Base-by-base conservation (phyloP, 2,797 vertebrate species). In the Clarias pachynema region DNA sequence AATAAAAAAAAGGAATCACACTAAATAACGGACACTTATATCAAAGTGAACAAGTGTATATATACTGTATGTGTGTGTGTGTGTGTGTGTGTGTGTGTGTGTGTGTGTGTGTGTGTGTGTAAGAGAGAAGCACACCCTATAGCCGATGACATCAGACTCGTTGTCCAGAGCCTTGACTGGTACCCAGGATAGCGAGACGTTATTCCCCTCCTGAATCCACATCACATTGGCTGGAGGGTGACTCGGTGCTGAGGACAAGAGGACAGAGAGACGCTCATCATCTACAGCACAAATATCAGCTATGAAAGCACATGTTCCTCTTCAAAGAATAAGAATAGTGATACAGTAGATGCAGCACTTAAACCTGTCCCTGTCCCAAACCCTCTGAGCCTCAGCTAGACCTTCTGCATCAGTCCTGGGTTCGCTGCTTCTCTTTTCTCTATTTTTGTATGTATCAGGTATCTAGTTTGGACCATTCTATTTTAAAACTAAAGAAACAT, bases 61-160 rank as follows among this genome's bases (percentile, higher is more conserved):
- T 70, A 8, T 68, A 31, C n/a, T n/a, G n/a, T 40, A 16, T 24
- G 18, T 69, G 31, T 69, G 68, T 20, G 69, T n/a, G 22, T 40
- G 22, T 44, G 40, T 72, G 9, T 72, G 37, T 72, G 34, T 72
- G 69, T 44, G 40, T 49, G 69, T 75, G 53, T 75, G 53, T 75
- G 73, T 75, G 49, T 31, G 73, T 31, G 73, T 57, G 73, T 57
- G 49, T 75, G 49, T 57, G 73, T 68, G 53, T 79, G 84, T 79
- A 34, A 14, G 68, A 53, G 26, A 3, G 5, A 10, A 53, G 7
- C 91, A 93, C 88, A 98, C 98, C 98, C 97, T 98, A 89, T 99
- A 99, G n/a, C 98, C 98, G 87, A 97, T 96, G 91, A 99, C 97
- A 59, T 97, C 97, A 2, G 98, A 99, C 90, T 99, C 98, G n/a